Evolutionary conservation across 2,888 invertebrate genomes (phyloP).

Genomic region (Habrosyne pyritoides): DNA sequence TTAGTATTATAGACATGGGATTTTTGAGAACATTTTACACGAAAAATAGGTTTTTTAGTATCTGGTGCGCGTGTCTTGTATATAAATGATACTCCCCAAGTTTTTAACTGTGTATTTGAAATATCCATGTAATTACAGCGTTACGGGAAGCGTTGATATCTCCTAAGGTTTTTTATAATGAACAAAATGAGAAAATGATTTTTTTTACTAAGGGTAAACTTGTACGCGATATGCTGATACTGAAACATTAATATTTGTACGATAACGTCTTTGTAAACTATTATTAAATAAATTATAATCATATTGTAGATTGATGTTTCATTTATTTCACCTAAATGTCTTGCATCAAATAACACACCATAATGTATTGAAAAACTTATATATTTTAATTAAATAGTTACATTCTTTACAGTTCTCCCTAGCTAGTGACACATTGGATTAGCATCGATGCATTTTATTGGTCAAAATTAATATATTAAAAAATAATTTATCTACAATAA

Average conservation of each 20-base stretch:
- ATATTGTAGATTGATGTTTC: conserved; percentile 71
- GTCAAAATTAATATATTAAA: conserved; percentile 77
- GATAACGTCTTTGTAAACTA: conserved; percentile 83
- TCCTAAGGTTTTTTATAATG: conserved; percentile 41
- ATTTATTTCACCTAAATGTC: conserved; percentile 32
- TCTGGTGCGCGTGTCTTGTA: conserved; percentile 66
- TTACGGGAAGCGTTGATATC: conserved; percentile 36
- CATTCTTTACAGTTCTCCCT: conserved; percentile 82
- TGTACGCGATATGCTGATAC: conserved; percentile 54
- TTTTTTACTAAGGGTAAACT: conserved; percentile 34
- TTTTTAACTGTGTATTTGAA: conserved; percentile 21
- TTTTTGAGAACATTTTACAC: conserved; percentile 37
- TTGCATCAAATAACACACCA: conserved; percentile 32
- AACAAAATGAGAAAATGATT: conserved; percentile 44
- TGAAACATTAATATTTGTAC: conserved; percentile 71
- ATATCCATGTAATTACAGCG: conserved; percentile 47
- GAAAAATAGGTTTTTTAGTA: conserved; percentile 38
- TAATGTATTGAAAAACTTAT: conserved; percentile 77
- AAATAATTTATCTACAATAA: conserved; percentile 78
- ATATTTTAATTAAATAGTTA: conserved; percentile 83
- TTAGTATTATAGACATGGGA: conserved; percentile 40
- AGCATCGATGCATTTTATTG: conserved; percentile 80
- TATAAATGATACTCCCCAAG: conserved; percentile 52
- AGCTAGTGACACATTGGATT: conserved; percentile 76
- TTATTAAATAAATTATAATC: conserved; percentile 83